Evolutionary conservation across 2,888 invertebrate species (phyloP).

Genomic region (Phengaris alcon): DNA sequence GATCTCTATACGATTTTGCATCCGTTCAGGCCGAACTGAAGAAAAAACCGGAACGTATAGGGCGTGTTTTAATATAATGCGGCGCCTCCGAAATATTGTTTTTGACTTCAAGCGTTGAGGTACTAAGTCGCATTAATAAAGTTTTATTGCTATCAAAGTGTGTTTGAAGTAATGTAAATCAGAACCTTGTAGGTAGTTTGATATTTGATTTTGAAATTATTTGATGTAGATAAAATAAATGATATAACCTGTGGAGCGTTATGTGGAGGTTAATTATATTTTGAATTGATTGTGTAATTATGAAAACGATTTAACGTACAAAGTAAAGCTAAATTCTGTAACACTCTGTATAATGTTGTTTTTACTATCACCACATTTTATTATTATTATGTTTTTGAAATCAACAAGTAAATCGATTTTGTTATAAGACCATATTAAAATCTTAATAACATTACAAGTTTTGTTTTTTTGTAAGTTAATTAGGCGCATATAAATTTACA

Average conservation of each 20-base stretch:
- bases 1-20: too few relatives aligned
- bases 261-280: too few relatives aligned
- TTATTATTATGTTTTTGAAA: neutral
- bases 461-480: neutral
- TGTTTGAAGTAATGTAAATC: neutral
- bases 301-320: neutral
- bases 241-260: neutral
- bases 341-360: neutral
- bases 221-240: neutral
- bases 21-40: too few relatives aligned
- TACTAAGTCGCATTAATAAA: neutral
- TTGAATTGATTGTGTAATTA: neutral
- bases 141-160: neutral
- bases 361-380: neutral
- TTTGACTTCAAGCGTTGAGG: neutral
- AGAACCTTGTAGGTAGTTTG: neutral
- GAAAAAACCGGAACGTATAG: too few relatives aligned
- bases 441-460: neutral
- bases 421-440: neutral
- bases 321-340: neutral
- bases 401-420: neutral
- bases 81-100: neutral
- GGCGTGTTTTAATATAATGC: too few relatives aligned
- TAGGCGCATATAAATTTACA: neutral
- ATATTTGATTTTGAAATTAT: constrained; percentile 1